Conservation (phyloP, 2,113 vertebrate species). For the Upupa epops region DNA sequence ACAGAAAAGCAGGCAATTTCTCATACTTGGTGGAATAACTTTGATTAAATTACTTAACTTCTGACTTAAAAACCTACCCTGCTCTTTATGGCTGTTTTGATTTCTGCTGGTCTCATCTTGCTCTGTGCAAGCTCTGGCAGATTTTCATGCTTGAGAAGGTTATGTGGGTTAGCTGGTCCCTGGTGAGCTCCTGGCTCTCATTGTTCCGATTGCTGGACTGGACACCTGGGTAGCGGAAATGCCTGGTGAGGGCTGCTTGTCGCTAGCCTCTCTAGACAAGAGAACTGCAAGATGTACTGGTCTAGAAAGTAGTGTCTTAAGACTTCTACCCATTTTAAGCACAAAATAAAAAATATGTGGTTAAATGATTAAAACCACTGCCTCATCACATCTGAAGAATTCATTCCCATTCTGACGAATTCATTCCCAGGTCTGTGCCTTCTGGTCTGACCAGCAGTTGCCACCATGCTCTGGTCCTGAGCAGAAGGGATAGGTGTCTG, state of each 20-base stretch:
- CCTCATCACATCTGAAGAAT: background rate
- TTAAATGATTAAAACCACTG: background rate
- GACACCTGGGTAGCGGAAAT: background rate
- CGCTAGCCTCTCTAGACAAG: background rate
- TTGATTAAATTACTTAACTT: background rate
- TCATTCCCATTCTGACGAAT: background rate
- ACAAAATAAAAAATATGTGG: background rate
- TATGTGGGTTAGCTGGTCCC: background rate
- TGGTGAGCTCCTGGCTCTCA: background rate
- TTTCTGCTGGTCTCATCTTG: background rate
- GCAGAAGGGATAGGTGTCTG: background rate
- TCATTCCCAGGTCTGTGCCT: background rate
- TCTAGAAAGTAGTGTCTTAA: background rate
- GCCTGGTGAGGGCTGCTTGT: fast-evolving
- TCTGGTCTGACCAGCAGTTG: background rate
- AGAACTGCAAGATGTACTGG: background rate
- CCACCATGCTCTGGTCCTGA: background rate
- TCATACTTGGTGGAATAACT: background rate
- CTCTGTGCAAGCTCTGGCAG: background rate
- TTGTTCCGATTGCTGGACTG: fast-evolving
- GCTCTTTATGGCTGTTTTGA: background rate
- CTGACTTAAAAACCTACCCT: background rate
- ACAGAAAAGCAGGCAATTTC: background rate
- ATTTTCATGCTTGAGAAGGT: background rate
- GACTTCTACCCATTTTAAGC: background rate